Base-by-base conservation (phyloP, 2,888 invertebrate species). In the Nomada fabriciana region DNA sequence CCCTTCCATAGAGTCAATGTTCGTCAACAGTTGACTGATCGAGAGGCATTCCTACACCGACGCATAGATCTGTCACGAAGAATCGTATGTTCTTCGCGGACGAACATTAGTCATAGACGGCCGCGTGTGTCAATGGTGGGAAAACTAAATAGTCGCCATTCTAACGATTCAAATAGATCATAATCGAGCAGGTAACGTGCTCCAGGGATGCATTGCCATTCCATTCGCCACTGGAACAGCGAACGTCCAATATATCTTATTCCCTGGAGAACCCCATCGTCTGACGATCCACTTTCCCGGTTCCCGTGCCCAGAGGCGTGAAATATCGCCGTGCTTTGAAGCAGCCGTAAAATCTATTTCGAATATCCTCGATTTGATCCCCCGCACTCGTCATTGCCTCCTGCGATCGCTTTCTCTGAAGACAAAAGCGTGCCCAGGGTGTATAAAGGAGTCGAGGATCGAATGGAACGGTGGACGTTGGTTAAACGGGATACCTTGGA, bases 261-360 rank as follows among this genome's bases (percentile, higher is more conserved):
- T 52, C 50, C 15, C 15, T 23, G 23, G 15, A 10, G 42, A 23
- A 50, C 2, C 36, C 36, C 47, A 15, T 47, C 47, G 36, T 36
- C 47, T 3, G 47, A 47, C 13, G 64, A 70, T 53, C 73, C 43
- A 69, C 63, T 72, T 82, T 80, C 52, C 72, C 59, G 7, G 67
- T 72, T 72, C 61, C 42, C 63, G 20, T 74, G 79, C 85, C 83
- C 79, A 88, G 84, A 87, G 84, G 87, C 86, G 86, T 90, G 88
- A 91, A 90, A 89, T 89, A 90, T 88, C 85, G 84, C 79, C 82
- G 83, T 72, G 80, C 63, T 71, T 79, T 57, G 72, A 84, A 77
- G 68, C 67, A 83, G 83, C 85, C 81, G 86, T 88, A 89, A 89
- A 89, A 80, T 77, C 67, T 53, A 55, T 65, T 36, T 55, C 65